These are phyloP conservation scores for Diplogasteroides magnus DNA, from an alignment of 1,140 invertebrate species.

Conservation along the genomic window DNA sequence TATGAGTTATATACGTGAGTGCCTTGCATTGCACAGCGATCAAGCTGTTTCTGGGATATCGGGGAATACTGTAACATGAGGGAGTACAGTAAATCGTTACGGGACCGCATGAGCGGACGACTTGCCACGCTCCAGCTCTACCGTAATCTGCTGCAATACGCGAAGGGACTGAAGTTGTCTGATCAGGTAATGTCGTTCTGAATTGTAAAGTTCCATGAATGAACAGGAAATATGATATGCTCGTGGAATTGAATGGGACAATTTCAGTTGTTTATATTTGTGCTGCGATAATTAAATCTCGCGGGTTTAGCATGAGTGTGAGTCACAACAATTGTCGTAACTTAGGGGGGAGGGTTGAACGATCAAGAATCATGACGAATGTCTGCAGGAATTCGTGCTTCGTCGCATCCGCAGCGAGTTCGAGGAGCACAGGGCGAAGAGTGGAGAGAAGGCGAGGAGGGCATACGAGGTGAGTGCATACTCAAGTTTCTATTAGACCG, in stretches of 20 bases:
- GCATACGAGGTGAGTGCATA: background rate
- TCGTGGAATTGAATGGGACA: no score
- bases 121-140: conserved; percentile 11
- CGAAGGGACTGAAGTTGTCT: conserved; percentile 11
- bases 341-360: no score
- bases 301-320: no score
- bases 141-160: conserved; percentile 13
- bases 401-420: background rate
- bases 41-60: background rate
- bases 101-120: background rate
- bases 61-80: background rate
- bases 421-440: background rate
- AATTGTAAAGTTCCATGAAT: background rate
- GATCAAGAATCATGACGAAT: no score
- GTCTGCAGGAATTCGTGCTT: background rate
- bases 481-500: no score
- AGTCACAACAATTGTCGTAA: no score
- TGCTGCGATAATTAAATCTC: no score
- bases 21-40: no score
- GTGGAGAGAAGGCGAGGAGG: background rate
- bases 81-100: background rate
- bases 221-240: no score
- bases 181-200: background rate
- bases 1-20: no score
- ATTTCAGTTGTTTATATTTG: no score